A percentile compares a stretch with the other conserved stretches of the same genome.
These are phyloP conservation scores for Junonia oenone DNA, from an alignment of 2,888 invertebrate species.

Conservation along the genomic window DNA sequence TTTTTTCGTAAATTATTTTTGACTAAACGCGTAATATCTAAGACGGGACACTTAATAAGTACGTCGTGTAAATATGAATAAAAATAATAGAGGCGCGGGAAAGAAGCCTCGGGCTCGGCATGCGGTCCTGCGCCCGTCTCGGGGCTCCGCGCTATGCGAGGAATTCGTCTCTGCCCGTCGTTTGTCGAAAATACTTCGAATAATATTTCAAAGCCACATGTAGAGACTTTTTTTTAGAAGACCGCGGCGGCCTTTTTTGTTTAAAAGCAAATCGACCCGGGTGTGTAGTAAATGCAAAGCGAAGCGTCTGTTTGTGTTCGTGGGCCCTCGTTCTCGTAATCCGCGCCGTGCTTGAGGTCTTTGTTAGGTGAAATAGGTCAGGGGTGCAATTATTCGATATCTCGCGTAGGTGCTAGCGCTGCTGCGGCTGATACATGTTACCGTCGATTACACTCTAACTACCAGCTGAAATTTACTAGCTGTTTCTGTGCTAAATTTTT, in stretches of 20 bases:
- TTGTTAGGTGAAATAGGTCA: slow-evolving; percentile 26
- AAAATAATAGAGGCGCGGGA: too few relatives aligned
- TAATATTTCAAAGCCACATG: neutral
- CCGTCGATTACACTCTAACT: neutral
- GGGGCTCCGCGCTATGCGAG: too few relatives aligned
- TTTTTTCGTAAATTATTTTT: too few relatives aligned
- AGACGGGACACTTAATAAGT: too few relatives aligned
- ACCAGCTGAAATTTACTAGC: too few relatives aligned
- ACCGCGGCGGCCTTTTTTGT: neutral
- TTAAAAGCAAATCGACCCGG: neutral
- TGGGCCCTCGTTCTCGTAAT: neutral
- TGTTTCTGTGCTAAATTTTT: too few relatives aligned
- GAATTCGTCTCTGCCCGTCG: neutral
- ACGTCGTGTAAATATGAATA: too few relatives aligned
- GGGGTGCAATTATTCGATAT: slow-evolving; percentile 18
- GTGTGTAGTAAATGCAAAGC: neutral
- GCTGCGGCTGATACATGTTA: neutral
- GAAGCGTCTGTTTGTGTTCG: slow-evolving; percentile 1
- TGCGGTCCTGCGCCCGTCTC: too few relatives aligned
- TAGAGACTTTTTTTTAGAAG: neutral
- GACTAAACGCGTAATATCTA: too few relatives aligned
- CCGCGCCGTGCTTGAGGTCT: neutral
- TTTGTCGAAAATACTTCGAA: neutral
- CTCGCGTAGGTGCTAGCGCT: neutral
- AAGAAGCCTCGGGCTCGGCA: too few relatives aligned